These are phyloP conservation scores for Morpho deidamia DNA, from an alignment of 2,888 invertebrate genomes.

Conservation along the genomic window DNA sequence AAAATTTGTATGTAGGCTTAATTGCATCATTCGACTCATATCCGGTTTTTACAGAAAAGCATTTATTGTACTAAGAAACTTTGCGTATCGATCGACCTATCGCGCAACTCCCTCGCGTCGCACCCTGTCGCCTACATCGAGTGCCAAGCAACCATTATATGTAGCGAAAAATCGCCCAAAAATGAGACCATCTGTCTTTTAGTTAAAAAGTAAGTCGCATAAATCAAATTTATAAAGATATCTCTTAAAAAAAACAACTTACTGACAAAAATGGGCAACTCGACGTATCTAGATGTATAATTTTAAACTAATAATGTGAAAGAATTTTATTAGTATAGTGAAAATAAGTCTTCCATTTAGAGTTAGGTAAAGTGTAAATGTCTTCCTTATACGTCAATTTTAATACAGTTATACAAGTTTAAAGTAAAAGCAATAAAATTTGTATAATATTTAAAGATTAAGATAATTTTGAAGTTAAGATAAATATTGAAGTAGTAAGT, in stretches of 20 bases:
- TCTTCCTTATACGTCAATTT: conserved; percentile 39
- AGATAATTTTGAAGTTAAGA: too few relatives aligned
- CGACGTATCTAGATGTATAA: conserved; percentile 49
- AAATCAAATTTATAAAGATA: not conserved
- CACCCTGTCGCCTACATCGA: conserved; percentile 34
- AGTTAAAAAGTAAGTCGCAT: not conserved
- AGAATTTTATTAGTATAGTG: conserved; percentile 43
- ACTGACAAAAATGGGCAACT: conserved; percentile 25
- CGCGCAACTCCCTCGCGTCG: conserved; percentile 58
- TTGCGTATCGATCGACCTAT: conserved; percentile 54
- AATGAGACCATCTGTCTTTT: conserved; percentile 41
- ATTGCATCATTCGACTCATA: not conserved
- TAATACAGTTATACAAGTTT: conserved; percentile 22
- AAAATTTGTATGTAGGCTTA: not conserved
- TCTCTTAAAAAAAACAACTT: not conserved
- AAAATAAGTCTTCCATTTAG: conserved; percentile 72
- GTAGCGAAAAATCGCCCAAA: conserved; percentile 41
- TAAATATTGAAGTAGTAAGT: not conserved
- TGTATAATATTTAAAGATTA: conserved; percentile 7
- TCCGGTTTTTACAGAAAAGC: not conserved
- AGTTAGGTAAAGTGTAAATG: conserved; percentile 23
- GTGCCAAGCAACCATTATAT: conserved; percentile 52
- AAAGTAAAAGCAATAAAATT: conserved; percentile 18
- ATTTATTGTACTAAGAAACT: conserved; percentile 24
- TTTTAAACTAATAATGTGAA: conserved; percentile 34